Conservation (phyloP, 2,888 invertebrate species). For the Julus scandinavius region DNA sequence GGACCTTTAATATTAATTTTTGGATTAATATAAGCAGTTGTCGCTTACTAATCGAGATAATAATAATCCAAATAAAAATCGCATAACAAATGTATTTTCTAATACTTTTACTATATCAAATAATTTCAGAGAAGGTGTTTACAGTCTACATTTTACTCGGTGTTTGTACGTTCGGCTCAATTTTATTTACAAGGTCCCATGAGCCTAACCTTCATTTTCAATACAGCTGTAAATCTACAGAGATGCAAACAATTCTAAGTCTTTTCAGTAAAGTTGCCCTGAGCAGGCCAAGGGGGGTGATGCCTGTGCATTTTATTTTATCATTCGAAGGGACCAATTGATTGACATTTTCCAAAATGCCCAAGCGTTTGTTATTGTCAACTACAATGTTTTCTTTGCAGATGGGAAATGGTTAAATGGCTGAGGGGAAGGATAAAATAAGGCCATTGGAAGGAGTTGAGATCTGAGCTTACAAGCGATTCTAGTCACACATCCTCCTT, state of each 20-base stretch:
- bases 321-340: neutral
- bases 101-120: neutral
- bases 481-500: neutral
- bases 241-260: neutral
- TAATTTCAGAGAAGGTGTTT: neutral
- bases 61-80: too few species aligned
- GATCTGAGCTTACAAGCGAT: neutral
- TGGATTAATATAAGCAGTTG: too few species aligned
- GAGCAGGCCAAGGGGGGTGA: neutral
- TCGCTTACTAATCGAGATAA: too few species aligned
- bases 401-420: neutral
- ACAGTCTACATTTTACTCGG: neutral
- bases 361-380: constrained; percentile 8
- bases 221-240: neutral
- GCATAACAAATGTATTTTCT: too few species aligned
- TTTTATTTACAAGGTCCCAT: neutral
- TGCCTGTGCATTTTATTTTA: neutral
- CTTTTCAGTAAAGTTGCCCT: neutral
- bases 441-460: neutral
- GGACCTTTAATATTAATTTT: too few species aligned
- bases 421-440: neutral
- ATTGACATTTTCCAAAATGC: constrained; percentile 25
- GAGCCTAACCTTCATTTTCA: neutral
- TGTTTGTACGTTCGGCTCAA: neutral
- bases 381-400: neutral